Base-by-base conservation (phyloP, 2,888 invertebrate species). In the Carpatolechia fugitivella region DNA sequence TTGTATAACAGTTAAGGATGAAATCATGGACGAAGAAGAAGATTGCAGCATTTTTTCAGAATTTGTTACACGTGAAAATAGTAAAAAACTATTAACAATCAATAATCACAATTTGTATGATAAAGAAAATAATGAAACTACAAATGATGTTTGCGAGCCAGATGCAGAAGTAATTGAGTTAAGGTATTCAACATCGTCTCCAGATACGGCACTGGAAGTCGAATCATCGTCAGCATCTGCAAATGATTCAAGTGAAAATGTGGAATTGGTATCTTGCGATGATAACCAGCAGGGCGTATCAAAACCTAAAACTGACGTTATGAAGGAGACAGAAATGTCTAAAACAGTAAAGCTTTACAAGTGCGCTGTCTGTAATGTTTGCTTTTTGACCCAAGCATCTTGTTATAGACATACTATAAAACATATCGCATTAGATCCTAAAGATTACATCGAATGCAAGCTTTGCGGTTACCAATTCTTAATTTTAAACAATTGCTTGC, bases 391-490 rank as follows among this genome's bases (percentile, higher is more conserved):
- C 0, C 69, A 68, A 1, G 61, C 52, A 0, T 59, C 67, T 1
- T 82, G 81, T 41, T 69, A 66, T 3, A 69, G 74, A 8, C 84
- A 84, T 16, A 61, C 63, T 0, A 6, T 54, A 0, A 58, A 63
- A 7, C 83, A 84, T 8, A 54, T 44, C 7, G 40, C 55, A 0
- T 53, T 83, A 2, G 72, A 82, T 7, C 59, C 74, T 0, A 78
- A 68, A n/a, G 65, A 72, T 1, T 83, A 72, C 47, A 82, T 82
- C 2, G 76, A 72, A 7, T 84, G 84, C 49, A 83, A 84, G 44
- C 57, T 82, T 0, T 84, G 84, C 48, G 66, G 72, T 1, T 63
- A 82, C 0, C 82, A 80, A 52, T 81, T 84, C 50, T 57, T 68
- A 1, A 72, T 77, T 0, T 64, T 70, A 14, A 44, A 29, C 63